phyloP scores from a whole-genome alignment of 1,140 invertebrate species.

The Bombus picipes region DNA sequence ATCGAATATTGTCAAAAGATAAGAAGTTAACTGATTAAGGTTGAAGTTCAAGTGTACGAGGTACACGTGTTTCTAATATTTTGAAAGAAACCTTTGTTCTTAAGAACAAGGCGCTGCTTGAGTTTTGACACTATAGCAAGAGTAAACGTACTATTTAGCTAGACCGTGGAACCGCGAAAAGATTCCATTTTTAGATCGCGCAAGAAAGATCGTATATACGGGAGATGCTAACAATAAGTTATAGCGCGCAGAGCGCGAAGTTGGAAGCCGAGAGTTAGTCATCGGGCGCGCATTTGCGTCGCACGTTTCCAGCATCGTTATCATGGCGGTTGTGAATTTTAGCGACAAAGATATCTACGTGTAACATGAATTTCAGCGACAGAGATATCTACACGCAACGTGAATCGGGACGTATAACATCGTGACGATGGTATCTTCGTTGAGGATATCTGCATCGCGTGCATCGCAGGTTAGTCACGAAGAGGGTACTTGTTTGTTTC shows the following conservation, averaged over 20 bases:
- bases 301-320: conserved; percentile 21
- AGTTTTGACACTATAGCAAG: background rate
- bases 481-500: conserved; percentile 21
- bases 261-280: conserved; percentile 38
- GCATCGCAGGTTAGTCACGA: conserved; percentile 25
- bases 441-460: background rate
- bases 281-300: conserved; percentile 35
- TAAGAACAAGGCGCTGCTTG: background rate
- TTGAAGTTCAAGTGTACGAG: no score
- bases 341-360: no score
- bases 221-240: background rate
- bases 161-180: background rate
- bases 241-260: conserved; percentile 1
- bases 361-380: background rate
- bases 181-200: conserved; percentile 45
- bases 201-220: background rate
- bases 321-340: conserved; percentile 5
- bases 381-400: background rate
- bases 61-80: no score
- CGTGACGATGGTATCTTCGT: background rate
- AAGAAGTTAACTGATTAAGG: no score
- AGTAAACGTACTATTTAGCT: conserved; percentile 5
- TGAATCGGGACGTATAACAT: background rate
- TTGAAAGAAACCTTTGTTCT: conserved; percentile 12
- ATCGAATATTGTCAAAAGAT: no score